Evolutionary conservation across 2,888 invertebrate genomes (phyloP).

Genomic region (Amblyjoppa fuscipennis): DNA sequence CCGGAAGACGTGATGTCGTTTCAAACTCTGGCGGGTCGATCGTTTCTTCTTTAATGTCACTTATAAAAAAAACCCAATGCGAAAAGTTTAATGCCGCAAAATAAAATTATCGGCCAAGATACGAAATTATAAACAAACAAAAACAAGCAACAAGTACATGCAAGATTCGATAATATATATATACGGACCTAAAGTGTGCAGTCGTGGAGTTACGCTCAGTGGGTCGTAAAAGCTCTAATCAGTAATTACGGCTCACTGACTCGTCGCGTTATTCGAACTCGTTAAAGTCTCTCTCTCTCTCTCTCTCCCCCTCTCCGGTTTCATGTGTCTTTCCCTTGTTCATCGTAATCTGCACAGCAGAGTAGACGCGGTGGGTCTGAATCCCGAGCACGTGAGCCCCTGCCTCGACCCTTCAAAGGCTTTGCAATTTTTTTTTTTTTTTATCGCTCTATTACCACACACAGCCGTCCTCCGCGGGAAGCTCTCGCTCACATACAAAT

Average conservation of each 20-base stretch:
- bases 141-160: neutral
- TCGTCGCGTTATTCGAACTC: slow-evolving; percentile 51
- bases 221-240: slow-evolving; percentile 29
- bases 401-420: slow-evolving; percentile 28
- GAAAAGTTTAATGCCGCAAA: neutral
- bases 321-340: slow-evolving; percentile 10
- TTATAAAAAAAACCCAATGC: neutral
- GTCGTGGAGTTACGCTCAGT: neutral
- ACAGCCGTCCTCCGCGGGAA: slow-evolving; percentile 3
- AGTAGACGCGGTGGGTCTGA: slow-evolving; percentile 1
- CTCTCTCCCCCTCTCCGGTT: slow-evolving; percentile 4
- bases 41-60: neutral
- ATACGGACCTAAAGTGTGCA: neutral
- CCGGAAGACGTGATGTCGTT: too few species aligned
- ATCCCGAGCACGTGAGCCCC: slow-evolving; percentile 4
- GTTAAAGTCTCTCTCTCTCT: slow-evolving; percentile 40
- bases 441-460: slow-evolving; percentile 25
- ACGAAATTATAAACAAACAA: neutral
- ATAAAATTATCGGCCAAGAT: neutral
- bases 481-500: neutral
- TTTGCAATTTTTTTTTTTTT: slow-evolving; percentile 36
- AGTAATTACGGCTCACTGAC: slow-evolving; percentile 59
- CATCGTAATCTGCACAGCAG: neutral
- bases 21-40: too few species aligned
- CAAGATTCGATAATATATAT: neutral